These are phyloP conservation scores for Mesorhabditis spiculigera DNA, from an alignment of 2,888 invertebrate genomes.

Conservation along the genomic window DNA sequence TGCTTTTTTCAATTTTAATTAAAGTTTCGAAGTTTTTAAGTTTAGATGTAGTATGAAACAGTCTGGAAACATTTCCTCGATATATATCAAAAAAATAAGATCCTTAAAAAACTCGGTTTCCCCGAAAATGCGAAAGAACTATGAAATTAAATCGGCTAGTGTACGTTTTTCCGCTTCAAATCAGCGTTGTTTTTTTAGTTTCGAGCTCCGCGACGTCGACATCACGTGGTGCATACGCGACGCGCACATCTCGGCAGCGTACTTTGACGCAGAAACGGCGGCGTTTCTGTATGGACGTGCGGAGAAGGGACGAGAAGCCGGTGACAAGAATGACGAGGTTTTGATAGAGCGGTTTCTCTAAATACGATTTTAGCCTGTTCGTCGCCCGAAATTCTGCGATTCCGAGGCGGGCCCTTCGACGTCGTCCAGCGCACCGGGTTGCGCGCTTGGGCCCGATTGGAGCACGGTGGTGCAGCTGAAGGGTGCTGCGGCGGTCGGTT, in stretches of 20 bases:
- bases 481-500: conserved; percentile 26
- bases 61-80: too few species aligned
- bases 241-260: conserved; percentile 84
- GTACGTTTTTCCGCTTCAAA: too few species aligned
- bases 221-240: conserved; percentile 92
- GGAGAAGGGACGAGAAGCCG: conserved; percentile 24
- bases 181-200: conserved; percentile 54
- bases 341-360: conserved; percentile 6
- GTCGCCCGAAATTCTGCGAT: conserved; percentile 4
- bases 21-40: too few species aligned
- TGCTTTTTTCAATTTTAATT: too few species aligned
- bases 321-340: conserved; percentile 59
- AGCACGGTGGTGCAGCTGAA: conserved; percentile 27
- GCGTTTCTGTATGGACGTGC: conserved; percentile 71
- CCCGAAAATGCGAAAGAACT: too few species aligned
- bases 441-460: conserved; percentile 97
- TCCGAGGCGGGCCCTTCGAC: not conserved
- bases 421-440: conserved; percentile 54
- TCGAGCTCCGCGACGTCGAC: conserved; percentile 79
- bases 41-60: too few species aligned
- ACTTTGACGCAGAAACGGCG: conserved; percentile 91
- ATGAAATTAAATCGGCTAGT: too few species aligned
- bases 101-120: too few species aligned
- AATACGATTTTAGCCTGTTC: not conserved
- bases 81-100: too few species aligned